Base-by-base conservation (phyloP, 2,888 invertebrate genomes). In the Agrotis puta region DNA sequence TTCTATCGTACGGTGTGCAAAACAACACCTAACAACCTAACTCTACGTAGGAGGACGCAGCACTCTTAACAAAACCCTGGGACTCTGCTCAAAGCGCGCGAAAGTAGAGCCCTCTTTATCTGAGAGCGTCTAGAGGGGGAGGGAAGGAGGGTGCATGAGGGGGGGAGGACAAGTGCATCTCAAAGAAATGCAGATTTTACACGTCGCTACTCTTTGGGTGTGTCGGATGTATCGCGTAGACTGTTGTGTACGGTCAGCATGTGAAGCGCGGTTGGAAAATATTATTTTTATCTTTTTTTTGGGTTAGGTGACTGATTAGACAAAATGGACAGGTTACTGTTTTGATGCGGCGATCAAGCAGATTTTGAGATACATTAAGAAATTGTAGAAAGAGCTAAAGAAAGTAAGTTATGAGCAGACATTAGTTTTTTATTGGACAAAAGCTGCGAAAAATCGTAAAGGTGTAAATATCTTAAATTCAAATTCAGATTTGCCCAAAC, bases 121-220 rank as follows among this genome's bases (percentile, higher is more conserved):
- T 92, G 87, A 94, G 94, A 93, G 93, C 92, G 92, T 90, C 88
- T 88, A 88, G 89, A 88, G 86, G 81, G 77, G 79, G 88, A 88
- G 90, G 76, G 70, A 33, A 56, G 56, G 56, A 33, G 56, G 33
- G 56, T 39, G 56, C 5, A 33, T 2, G n/a, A 13, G 54, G 91
- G 79, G n/a, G 74, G 84, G 88, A 89, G 90, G 91, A 95, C 95
- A 95, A 95, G 95, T 96, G 95, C 95, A 95, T 95, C 95, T 96
- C 95, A 96, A 96, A 96, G 95, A 96, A 96, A 96, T 96, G 95
- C 95, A 95, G 95, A 96, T 96, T 95, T 95, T 95, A 96, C 95
- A 95, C 95, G 95, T 95, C 95, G 95, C 95, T 95, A 93, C 95
- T 94, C 95, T 94, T 94, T 91, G 93, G 92, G 92, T 88, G 93